Evolutionary conservation across 2,888 invertebrate species (phyloP), one percentile per base, ranked within the genome.

Genomic region (Scaptomyza tumidula): DNA sequence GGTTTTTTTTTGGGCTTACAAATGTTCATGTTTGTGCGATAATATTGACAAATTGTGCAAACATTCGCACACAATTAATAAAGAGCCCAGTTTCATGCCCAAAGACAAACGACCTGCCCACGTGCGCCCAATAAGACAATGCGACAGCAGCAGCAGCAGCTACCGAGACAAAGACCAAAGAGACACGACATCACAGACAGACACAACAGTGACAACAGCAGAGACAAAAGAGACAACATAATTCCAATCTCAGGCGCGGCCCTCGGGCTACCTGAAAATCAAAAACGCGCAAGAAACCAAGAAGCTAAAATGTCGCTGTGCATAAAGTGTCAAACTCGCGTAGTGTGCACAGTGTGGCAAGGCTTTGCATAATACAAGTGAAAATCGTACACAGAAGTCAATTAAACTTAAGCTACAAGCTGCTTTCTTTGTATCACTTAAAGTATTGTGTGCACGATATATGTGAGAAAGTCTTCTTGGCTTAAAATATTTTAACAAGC

Each of bases 21-120:
- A 87, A 79, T 87, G 85, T 70, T 84, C 84, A 77, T 85, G 89
- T 86, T 82, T 78, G 68, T 46, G 67, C 78, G 86, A 88, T 89
- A 88, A 86, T 81, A 80, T 88, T 89, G 89, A 89, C 89, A 88
- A 88, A 89, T 88, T 88, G 83, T 89, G 82, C 82, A 86, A 86
- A 89, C 81, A 89, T 89, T 89, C 84, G 78, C 83, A 82, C 86
- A 82, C 84, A 79, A 89, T 87, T 83, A 89, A 89, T 89, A 86
- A 84, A 70, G 48, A 39, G 50, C 62, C 14, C 39, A n/a, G 29
- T 24, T 24, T 5, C 24, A 29, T 6, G 7, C 29, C 29, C 19
- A 19, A 6, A 43, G 11, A 56, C 24, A 68, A 71, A 75, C 64
- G 62, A 39, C 44, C 48, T 24, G 56, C 71, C 74, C 68, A 80